Conservation (phyloP, 2,797 vertebrate genomes). For the Melanotaenia maccullochi region DNA sequence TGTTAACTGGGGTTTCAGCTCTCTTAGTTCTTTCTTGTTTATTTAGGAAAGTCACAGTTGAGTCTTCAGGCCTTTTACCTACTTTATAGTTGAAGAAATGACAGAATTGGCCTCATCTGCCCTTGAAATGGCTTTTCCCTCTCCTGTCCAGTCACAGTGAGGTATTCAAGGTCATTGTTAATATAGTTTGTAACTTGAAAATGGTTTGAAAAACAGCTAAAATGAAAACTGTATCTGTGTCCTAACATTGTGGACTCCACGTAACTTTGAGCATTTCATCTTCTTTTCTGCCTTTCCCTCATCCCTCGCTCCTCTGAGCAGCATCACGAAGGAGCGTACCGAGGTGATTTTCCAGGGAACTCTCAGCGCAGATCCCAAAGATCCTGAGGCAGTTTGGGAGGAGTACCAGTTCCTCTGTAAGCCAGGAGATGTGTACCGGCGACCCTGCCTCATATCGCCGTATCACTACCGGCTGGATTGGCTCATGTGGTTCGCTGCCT, state of each 20-base stretch:
- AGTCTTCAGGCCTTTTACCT: not conserved
- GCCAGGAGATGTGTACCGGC: slow-evolving; percentile 84
- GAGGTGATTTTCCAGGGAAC: slow-evolving; percentile 95
- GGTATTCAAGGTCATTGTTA: not conserved
- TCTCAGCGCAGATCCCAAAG: slow-evolving; percentile 83
- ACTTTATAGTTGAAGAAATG: not conserved
- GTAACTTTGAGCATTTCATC: not conserved
- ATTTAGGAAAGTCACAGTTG: no score
- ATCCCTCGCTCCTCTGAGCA: slow-evolving; percentile 48
- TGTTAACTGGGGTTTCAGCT: not conserved
- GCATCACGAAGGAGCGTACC: slow-evolving; percentile 92
- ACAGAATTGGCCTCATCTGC: not conserved
- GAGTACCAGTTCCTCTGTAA: slow-evolving; percentile 96
- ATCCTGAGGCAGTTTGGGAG: slow-evolving; percentile 87
- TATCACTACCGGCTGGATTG: slow-evolving; percentile 97
- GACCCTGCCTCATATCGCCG: slow-evolving; percentile 90
- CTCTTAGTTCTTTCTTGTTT: no score
- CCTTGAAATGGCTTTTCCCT: not conserved
- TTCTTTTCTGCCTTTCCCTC: not conserved
- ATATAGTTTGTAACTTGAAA: not conserved
- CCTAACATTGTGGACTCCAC: not conserved
- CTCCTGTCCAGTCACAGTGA: not conserved
- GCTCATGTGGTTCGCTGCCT: slow-evolving; percentile 98
- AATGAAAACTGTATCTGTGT: not conserved
- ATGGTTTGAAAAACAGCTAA: not conserved